Base-by-base conservation (phyloP, 2,797 vertebrate genomes). In the Danio albolineatus region DNA sequence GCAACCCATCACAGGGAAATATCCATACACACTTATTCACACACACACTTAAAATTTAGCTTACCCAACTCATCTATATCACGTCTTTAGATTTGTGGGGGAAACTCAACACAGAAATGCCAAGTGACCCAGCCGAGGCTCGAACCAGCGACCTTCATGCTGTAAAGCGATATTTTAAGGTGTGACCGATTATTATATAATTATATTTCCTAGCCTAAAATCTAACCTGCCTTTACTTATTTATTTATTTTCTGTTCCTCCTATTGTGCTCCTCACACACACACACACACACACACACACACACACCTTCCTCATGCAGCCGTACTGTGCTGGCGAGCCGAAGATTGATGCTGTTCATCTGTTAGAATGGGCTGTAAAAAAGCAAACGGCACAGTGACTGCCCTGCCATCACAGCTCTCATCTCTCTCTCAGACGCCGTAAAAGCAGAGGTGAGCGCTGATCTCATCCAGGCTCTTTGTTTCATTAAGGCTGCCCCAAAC, bases 341-440 rank as follows among this genome's bases (percentile, higher is more conserved):
- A 86, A 92, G 92, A 92, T 92, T 92, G 90, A 93, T 92, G 89
- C 88, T 81, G 79, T 90, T 92, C 91, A 92, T 92, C 90, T 92
- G 84, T 87, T 87, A 84, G 85, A 92, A 91, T 90, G 88, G 86
- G 83, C 86, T 88, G 85, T 87, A 92, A 93, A 91, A 28, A 91
- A 83, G 79, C 87, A 85, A 82, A 72, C 71, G 43, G 21, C 67
- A 66, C 21, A 53, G 79, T 80, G 85, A 72, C 80, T 86, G 83
- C 64, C 73, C 44, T 39, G 67, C 67, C 83, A 87, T 84, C 81
- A 85, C 70, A 41, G 69, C 81, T 70, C 80, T 87, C 80, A 82
- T 78, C 59, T 79, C 78, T 28, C 28, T 77, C 12, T 59, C 65
- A 70, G 72, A 82, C 4, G 65, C 73, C 41, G 60, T 83, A 84